A percentile compares a stretch with the other conserved stretches of the same genome.
Evolutionary conservation across 2,888 invertebrate genomes (phyloP).

Genomic region (Polyommatus iphigenia): DNA sequence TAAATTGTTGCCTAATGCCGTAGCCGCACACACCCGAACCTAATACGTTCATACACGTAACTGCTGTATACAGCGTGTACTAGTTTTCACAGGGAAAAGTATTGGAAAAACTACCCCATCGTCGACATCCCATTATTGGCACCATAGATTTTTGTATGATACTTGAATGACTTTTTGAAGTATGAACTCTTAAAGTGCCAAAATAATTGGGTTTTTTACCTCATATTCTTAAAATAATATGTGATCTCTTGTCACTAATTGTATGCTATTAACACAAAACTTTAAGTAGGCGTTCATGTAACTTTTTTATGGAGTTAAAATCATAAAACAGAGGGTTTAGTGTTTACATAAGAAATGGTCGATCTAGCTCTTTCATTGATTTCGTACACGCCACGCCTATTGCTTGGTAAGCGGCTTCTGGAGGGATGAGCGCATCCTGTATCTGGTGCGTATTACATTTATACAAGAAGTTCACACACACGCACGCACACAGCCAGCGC

Average conservation of each 20-base stretch:
- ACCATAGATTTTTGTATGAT: no score
- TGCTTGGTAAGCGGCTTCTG: not conserved
- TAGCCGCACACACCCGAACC: conserved; percentile 62
- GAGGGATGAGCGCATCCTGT: conserved; percentile 55
- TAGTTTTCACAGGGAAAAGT: conserved; percentile 27
- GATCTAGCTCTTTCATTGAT: not conserved
- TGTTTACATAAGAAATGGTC: not conserved
- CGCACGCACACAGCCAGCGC: conserved; percentile 48
- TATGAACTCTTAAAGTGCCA: no score
- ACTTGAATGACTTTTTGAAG: no score
- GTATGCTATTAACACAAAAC: not conserved
- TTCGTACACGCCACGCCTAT: not conserved
- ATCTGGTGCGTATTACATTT: conserved; percentile 63
- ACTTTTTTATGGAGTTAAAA: not conserved
- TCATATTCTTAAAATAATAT: no score
- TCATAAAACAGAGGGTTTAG: not conserved
- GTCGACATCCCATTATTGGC: not conserved
- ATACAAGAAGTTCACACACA: conserved; percentile 68
- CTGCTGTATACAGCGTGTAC: conserved; percentile 59
- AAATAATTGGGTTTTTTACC: no score
- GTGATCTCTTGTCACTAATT: not conserved
- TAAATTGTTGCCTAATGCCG: conserved; percentile 80
- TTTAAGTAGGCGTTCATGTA: not conserved
- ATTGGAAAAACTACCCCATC: not conserved
- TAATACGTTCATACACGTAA: conserved; percentile 54